Conservation (phyloP, 2,113 vertebrate species). For the Protomyctophum bolini region DNA sequence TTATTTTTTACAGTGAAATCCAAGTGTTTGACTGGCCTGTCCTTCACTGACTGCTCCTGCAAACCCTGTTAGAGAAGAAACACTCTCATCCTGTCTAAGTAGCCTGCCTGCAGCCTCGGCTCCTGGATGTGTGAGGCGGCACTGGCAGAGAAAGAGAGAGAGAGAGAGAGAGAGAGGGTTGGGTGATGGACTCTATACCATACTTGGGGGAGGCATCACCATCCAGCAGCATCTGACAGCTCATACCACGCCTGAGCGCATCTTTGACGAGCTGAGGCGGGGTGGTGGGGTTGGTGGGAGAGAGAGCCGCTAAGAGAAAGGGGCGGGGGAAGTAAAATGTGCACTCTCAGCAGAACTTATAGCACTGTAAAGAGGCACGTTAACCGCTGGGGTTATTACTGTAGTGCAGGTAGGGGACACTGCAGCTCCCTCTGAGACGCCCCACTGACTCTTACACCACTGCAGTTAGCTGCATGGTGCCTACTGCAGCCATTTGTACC, state of each 20-base stretch:
- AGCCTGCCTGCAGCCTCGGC: conserved; percentile 63
- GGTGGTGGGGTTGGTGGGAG: not conserved
- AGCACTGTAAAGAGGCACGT: conserved; percentile 66
- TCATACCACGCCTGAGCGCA: conserved; percentile 81
- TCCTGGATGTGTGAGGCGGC: conserved; percentile 46
- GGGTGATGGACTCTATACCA: conserved; percentile 67
- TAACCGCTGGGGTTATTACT: conserved; percentile 76
- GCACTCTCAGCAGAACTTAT: conserved; percentile 77
- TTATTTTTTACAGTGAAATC: conserved; percentile 43
- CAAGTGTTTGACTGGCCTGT: conserved; percentile 56
- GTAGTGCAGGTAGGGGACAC: conserved; percentile 73
- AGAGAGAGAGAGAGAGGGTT: conserved; percentile 36
- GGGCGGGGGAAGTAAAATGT: conserved; percentile 38
- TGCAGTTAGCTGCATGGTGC: conserved; percentile 63
- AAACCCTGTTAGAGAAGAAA: conserved; percentile 45
- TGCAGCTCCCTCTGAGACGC: conserved; percentile 67
- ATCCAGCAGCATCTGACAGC: conserved; percentile 81
- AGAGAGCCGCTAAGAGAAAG: conserved; percentile 13
- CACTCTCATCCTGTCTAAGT: conserved; percentile 63
- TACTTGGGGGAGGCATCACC: conserved; percentile 69
- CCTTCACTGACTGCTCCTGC: conserved; percentile 59
- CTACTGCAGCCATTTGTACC: conserved; percentile 58
- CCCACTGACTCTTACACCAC: conserved; percentile 65
- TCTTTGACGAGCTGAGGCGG: conserved; percentile 68
- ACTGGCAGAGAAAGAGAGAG: not conserved